phyloP scores from a whole-genome alignment of 2,113 vertebrate species.

The Etheostoma spectabile region DNA sequence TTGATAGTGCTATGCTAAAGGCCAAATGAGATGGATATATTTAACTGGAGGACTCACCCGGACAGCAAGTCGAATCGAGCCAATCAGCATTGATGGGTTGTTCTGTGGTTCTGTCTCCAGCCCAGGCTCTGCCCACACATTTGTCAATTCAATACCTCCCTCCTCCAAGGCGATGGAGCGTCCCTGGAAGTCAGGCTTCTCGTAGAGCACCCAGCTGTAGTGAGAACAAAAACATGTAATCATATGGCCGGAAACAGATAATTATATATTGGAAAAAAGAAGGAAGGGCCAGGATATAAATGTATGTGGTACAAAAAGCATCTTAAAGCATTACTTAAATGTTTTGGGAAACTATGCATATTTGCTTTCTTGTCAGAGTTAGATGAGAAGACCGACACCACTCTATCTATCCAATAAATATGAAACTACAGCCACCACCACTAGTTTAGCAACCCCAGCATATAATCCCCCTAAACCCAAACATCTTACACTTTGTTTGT shows the following conservation, averaged over 20 bases:
- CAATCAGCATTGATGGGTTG: slow-evolving; percentile 84
- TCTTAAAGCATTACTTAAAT: background rate
- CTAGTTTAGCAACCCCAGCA: background rate
- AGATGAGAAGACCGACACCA: background rate
- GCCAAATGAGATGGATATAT: slow-evolving; percentile 9
- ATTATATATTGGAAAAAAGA: background rate
- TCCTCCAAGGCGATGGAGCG: slow-evolving; percentile 91
- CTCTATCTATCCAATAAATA: background rate
- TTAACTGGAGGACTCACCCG: slow-evolving; percentile 83
- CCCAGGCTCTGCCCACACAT: slow-evolving; percentile 86
- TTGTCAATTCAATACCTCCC: slow-evolving; percentile 86
- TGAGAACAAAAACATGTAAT: background rate
- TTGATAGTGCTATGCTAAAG: background rate
- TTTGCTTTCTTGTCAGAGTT: background rate
- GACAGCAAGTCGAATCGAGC: slow-evolving; percentile 90
- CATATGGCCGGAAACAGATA: background rate
- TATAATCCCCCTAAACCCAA: background rate
- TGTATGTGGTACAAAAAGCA: background rate
- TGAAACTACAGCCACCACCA: background rate
- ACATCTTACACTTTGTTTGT: background rate
- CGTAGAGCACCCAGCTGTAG: slow-evolving; percentile 93
- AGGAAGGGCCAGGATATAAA: background rate
- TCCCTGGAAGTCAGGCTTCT: slow-evolving; percentile 93
- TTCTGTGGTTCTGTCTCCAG: slow-evolving; percentile 42
- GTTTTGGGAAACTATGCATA: background rate